phyloP scores from a whole-genome alignment of 2,113 vertebrate genomes.

The Urocolius indicus region DNA sequence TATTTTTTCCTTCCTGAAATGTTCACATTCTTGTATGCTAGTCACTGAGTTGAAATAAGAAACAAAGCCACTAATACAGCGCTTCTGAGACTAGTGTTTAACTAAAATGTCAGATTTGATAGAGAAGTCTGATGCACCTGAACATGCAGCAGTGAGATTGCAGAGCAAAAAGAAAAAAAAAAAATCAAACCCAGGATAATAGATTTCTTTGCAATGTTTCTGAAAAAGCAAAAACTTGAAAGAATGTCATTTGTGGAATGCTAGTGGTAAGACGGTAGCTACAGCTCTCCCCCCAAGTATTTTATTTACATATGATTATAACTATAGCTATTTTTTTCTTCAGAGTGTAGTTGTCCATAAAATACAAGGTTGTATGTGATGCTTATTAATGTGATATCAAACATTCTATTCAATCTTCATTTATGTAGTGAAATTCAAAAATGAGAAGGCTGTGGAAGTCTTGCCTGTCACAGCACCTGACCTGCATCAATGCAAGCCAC shows the following conservation, averaged over 20 bases:
- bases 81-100: not conserved
- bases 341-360: not conserved
- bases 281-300: not conserved
- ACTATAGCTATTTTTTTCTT: not conserved
- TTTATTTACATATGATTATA: not conserved
- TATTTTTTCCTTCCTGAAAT: not conserved
- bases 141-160: not conserved
- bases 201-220: not conserved
- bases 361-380: not conserved
- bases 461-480: not conserved
- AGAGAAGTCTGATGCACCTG: not conserved
- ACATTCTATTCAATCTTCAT: not conserved
- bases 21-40: not conserved
- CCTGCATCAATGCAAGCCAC: not conserved
- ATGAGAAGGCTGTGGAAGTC: not conserved
- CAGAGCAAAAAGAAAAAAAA: not conserved
- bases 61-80: not conserved
- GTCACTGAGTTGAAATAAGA: not conserved
- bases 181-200: not conserved
- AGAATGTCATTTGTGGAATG: not conserved
- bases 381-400: not conserved
- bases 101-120: not conserved
- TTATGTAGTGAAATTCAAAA: not conserved
- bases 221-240: not conserved
- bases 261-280: not conserved